phyloP scores from a whole-genome alignment of 1,140 invertebrate genomes.

The Drosophila equinoxialis region DNA sequence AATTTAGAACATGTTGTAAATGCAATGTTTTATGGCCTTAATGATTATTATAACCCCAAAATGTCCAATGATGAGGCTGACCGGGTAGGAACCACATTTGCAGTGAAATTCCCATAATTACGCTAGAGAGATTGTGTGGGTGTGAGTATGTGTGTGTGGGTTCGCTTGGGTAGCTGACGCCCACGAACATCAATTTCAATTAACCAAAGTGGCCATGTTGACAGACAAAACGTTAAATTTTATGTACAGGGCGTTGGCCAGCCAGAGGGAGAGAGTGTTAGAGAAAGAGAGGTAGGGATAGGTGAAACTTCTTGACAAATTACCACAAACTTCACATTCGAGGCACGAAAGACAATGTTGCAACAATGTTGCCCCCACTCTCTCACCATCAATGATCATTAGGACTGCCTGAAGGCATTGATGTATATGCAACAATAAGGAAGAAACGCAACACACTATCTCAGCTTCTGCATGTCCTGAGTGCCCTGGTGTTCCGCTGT shows the following conservation, averaged over 20 bases:
- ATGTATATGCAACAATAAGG: slow-evolving; percentile 26
- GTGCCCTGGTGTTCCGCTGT: background rate
- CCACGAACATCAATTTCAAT: slow-evolving; percentile 80
- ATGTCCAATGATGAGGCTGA: slow-evolving; percentile 26
- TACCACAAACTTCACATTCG: slow-evolving; percentile 37
- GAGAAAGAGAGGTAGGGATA: too few species aligned
- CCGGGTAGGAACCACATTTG: background rate
- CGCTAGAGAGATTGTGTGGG: slow-evolving; percentile 23
- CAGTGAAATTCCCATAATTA: slow-evolving; percentile 44
- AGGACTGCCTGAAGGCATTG: slow-evolving; percentile 42
- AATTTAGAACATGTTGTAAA: slow-evolving; percentile 7
- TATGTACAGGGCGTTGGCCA: slow-evolving; percentile 70
- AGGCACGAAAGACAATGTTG: slow-evolving; percentile 56
- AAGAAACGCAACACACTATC: background rate
- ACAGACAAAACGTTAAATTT: slow-evolving; percentile 79
- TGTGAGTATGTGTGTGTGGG: slow-evolving; percentile 6
- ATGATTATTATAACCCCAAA: slow-evolving; percentile 42
- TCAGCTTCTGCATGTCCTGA: background rate
- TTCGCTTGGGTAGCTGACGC: slow-evolving; percentile 43
- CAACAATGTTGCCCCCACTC: slow-evolving; percentile 9
- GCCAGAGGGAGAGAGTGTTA: background rate
- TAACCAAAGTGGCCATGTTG: slow-evolving; percentile 80
- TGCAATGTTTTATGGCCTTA: slow-evolving; percentile 33
- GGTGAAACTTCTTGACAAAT: slow-evolving; percentile 48
- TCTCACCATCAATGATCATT: slow-evolving; percentile 55